phyloP scores from a whole-genome alignment of 2,113 vertebrate genomes.

The Sander lucioperca region DNA sequence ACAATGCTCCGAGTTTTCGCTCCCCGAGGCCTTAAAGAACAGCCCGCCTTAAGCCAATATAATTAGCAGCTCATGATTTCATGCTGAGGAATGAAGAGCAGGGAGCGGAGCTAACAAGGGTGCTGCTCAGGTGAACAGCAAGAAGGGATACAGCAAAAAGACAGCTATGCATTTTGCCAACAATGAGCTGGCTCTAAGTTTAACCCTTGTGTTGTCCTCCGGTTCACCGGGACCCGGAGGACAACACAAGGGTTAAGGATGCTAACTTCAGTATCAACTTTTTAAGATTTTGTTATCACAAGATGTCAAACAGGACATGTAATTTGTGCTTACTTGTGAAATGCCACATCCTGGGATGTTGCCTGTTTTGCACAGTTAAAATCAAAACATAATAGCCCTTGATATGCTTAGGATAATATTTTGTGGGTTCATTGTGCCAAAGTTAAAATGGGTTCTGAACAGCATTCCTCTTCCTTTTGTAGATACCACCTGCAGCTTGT shows the following conservation, averaged over 20 bases:
- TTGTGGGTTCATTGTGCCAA: background rate
- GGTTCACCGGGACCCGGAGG: too few relatives aligned
- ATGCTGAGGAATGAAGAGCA: slow-evolving; percentile 25
- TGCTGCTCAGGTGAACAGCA: background rate
- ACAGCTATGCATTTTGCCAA: background rate
- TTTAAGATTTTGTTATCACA: background rate
- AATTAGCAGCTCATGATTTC: slow-evolving; percentile 45
- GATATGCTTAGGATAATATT: background rate
- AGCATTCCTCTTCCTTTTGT: slow-evolving; percentile 20
- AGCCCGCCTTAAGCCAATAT: slow-evolving; percentile 67
- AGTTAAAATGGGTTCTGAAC: background rate
- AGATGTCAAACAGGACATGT: background rate
- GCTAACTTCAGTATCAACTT: background rate
- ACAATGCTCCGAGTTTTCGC: slow-evolving; percentile 30
- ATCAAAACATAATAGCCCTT: background rate
- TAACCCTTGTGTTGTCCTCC: too few relatives aligned
- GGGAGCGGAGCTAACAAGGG: background rate
- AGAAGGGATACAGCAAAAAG: background rate
- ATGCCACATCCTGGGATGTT: too few relatives aligned
- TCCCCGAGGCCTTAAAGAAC: slow-evolving; percentile 11
- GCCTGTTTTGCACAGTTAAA: too few relatives aligned
- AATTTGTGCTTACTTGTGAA: too few relatives aligned
- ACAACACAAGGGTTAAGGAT: background rate
- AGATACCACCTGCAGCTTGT: background rate
- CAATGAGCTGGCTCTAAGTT: background rate